Evolutionary conservation across 2,113 vertebrate genomes (phyloP), one percentile per base, ranked within the genome.

Genomic region (Psilopogon haemacephalus): DNA sequence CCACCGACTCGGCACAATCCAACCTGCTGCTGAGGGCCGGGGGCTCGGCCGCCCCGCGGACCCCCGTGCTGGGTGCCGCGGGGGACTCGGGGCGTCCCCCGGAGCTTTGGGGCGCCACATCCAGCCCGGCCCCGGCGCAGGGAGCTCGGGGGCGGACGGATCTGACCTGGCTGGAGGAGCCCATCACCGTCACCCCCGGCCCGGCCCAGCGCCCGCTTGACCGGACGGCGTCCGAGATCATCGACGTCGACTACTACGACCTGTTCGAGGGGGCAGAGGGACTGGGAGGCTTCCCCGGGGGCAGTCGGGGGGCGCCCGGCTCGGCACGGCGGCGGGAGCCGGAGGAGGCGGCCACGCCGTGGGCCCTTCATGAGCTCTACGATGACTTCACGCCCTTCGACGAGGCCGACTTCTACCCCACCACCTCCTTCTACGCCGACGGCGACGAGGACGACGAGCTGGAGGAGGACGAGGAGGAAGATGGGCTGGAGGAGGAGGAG

Each of bases 341-440:
- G 2, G 95, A 87, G 3, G 98, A 97, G 1, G 98, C 98, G 58
- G 95, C 98, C 7, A 98, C 98, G 15, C 98, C 98, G 26, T 98
- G 98, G 98, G 97, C 97, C 19, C 97, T 99, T 93, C 98, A 98
- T 0, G 98, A 98, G 68, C 97, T 97, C 85, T 98, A 99, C 2
- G 98, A 99, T 20, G 99, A 99, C 97, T 98, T 98, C 96, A 98
- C 98, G 1, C 98, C 98, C 15, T 98, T 98, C 12, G 98, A 98
- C 6, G 98, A 99, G 6, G 97, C 97, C 1, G 98, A 98, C 33
- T 98, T 98, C 64, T 98, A 97, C 91, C 98, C 98, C 40, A 98
- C 98, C 46, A 98, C 98, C 5, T 98, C 98, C 12, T 97, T 98
- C 89, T 98, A 98, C 7, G 98, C 98, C 10, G 98, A 98, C 1